Evolutionary conservation across 2,797 vertebrate species (phyloP), one percentile per base, ranked within the genome.

Genomic region (Nannoperca australis): DNA sequence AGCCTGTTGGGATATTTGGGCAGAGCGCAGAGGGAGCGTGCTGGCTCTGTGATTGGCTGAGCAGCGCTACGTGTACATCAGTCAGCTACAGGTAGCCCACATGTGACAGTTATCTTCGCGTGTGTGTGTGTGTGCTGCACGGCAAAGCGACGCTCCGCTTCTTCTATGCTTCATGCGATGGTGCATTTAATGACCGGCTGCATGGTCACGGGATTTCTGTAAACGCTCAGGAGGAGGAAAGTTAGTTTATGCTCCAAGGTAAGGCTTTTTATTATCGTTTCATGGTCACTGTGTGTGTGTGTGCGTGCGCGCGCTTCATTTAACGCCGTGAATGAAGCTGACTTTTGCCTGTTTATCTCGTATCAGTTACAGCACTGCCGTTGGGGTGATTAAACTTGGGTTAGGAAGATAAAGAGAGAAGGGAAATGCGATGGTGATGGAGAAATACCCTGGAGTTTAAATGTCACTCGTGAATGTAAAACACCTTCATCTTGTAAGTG

Each of bases 41-140:
- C 49, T 45, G 32, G 62, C 73, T 53, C 76, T 89, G 56, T 89
- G 85, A 96, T 96, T 95, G 95, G 95, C 90, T 74, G 84, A 91
- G 78, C 81, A 95, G 90, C 76, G 93, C 94, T 79, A 96, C 95
- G 95, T 96, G 95, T 93, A 92, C 95, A 82, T 94, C 84, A 74
- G 86, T 78, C 90, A 73, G 93, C 88, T 70, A 70, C 95, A 95
- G 95, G 95, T 96, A 88, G 81, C 54, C 68, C 91, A 79, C 91
- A 82, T 91, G 92, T 93, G 87, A 87, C 92, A 84, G 87, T 89
- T 85, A 75, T 82, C 86, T 68, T 78, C 22, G 12, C 6, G 45
- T 4, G 74, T 7, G 40, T 9, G 60, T 7, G 70, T 30, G 47
- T 13, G 18, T 7, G 77, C 36, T 20, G 71, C 74, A 40, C 69